phyloP scores from a whole-genome alignment of 2,888 invertebrate species.

The Agriopis aurantiaria region DNA sequence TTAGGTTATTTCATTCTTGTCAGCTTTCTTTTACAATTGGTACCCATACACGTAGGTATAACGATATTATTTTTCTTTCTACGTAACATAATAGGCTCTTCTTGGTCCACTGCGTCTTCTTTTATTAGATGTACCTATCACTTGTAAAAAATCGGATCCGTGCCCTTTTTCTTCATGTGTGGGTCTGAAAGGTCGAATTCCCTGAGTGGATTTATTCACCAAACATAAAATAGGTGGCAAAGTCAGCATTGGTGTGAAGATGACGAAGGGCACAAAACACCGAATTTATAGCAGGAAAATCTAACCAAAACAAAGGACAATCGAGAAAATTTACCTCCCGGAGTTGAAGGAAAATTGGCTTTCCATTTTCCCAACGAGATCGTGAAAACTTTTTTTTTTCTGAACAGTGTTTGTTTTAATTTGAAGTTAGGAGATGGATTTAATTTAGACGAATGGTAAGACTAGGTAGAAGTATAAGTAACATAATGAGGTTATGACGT shows the following conservation, averaged over 20 bases:
- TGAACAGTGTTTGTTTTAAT: slow-evolving; percentile 3
- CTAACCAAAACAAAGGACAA: slow-evolving; percentile 36
- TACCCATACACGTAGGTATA: not conserved
- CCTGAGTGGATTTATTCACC: not conserved
- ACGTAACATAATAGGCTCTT: too few species aligned
- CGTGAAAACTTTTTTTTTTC: slow-evolving; percentile 15
- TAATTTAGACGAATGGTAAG: not conserved
- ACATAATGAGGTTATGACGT: not conserved
- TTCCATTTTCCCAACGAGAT: slow-evolving; percentile 12
- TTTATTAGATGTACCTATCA: too few species aligned
- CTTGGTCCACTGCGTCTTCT: too few species aligned
- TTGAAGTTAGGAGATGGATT: not conserved
- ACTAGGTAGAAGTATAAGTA: not conserved
- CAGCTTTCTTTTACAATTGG: not conserved
- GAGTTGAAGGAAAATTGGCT: slow-evolving; percentile 31
- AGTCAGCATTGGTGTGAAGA: not conserved
- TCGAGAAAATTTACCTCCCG: slow-evolving; percentile 30
- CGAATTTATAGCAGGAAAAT: slow-evolving; percentile 19
- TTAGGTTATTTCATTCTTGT: not conserved
- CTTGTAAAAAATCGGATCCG: too few species aligned
- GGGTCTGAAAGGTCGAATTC: too few species aligned
- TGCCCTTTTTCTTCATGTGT: too few species aligned
- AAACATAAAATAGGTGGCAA: too few species aligned
- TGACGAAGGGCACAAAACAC: slow-evolving; percentile 5
- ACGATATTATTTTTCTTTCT: too few species aligned